A percentile compares a stretch with the other conserved stretches of the same genome.
Conservation (phyloP, 64 coral and sea anemone genomes). For the Actinia equina region DNA sequence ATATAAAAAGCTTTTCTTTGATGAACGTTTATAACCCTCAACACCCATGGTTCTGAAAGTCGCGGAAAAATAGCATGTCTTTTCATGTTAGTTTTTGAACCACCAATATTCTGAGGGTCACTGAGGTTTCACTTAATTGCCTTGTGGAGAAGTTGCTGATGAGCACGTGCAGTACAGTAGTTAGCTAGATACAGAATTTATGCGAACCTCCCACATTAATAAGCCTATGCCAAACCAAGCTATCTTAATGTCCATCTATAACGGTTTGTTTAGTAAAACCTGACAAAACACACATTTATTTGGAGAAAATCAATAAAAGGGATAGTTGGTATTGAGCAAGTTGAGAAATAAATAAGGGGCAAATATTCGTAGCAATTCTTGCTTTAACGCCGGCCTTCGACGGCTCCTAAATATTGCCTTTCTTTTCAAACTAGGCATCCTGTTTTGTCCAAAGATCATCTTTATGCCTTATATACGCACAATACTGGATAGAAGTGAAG, state of each 20-base stretch:
- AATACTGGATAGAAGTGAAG: not conserved
- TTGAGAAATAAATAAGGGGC: not conserved
- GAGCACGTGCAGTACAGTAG: too few relatives aligned
- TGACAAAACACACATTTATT: not conserved
- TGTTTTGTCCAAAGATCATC: not conserved
- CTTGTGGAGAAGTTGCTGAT: too few relatives aligned
- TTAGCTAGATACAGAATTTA: too few relatives aligned
- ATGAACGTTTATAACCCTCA: too few relatives aligned
- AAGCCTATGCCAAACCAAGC: not conserved
- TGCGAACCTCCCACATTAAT: not conserved
- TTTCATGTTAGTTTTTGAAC: too few relatives aligned
- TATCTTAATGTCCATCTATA: not conserved
- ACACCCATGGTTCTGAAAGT: too few relatives aligned
- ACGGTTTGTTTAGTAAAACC: not conserved
- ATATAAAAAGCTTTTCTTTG: too few relatives aligned
- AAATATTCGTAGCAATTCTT: not conserved
- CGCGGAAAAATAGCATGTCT: too few relatives aligned
- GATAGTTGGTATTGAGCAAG: not conserved
- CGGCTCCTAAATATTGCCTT: not conserved
- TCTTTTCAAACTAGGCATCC: not conserved
- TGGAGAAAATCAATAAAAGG: not conserved
- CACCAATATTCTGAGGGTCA: too few relatives aligned
- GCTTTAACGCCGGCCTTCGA: not conserved
- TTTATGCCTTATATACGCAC: not conserved
- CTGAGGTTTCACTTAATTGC: too few relatives aligned